These are phyloP conservation scores for Cheirogaleus medius DNA, from an alignment of 2,113 vertebrate species.

Conservation along the genomic window DNA sequence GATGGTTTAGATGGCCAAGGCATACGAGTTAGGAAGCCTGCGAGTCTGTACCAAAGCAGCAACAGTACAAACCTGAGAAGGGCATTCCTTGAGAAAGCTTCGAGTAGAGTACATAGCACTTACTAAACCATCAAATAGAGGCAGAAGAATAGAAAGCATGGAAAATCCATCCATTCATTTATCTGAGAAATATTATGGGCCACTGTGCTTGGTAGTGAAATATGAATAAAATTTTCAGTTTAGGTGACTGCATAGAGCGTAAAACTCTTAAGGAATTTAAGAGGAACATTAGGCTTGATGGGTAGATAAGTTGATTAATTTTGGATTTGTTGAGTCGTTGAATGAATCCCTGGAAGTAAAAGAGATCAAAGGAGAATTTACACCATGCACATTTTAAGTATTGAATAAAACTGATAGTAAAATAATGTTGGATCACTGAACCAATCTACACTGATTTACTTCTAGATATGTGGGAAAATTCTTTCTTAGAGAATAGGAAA, in stretches of 20 bases:
- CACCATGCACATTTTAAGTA: neutral
- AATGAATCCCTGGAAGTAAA: neutral
- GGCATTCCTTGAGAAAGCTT: neutral
- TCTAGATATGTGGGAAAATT: conserved; percentile 22
- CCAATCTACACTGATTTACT: neutral
- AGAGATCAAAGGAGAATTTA: neutral
- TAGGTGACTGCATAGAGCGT: neutral
- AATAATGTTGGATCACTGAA: neutral
- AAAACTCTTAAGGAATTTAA: neutral
- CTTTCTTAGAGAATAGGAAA: neutral
- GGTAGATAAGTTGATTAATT: neutral
- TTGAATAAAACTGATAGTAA: neutral
- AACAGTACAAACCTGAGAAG: neutral
- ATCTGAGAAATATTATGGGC: neutral
- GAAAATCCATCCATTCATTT: neutral
- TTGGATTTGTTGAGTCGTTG: neutral
- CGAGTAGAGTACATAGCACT: neutral
- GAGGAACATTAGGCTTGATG: neutral
- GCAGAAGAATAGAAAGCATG: neutral
- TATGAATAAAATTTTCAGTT: neutral
- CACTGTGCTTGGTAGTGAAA: neutral
- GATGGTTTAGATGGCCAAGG: neutral
- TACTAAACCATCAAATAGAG: neutral
- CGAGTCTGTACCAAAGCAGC: neutral
- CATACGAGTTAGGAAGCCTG: neutral